Base-by-base conservation (phyloP, 2,797 vertebrate genomes). In the Coccyzus lansbergi region DNA sequence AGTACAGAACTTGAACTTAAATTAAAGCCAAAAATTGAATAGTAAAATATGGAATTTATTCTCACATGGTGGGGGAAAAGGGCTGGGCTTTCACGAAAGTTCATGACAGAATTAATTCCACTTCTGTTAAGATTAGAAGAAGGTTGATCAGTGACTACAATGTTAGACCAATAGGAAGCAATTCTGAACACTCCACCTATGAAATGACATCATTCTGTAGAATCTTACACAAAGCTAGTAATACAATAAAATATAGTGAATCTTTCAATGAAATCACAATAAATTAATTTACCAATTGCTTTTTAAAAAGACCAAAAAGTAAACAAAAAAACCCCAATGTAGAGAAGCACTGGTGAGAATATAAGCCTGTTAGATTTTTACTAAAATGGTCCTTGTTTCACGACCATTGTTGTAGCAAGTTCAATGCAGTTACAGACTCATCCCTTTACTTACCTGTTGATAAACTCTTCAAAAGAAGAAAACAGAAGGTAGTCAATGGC, bases 401-500 rank as follows among this genome's bases (percentile, higher is more conserved):
- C 36, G 44, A 40, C 19, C 53, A 60, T 10, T 68, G 38, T 29
- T 46, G 29, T 46, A 91, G 15, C 18, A 68, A 84, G 25, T 17
- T 64, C 36, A 82, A 1, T 10, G 52, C 83, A 86, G 26, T 36
- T 58, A 56, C 21, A 85, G 72, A 13, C n/a, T 59, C 62, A 25
- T 24, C 42, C 48, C 24, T 88, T 79, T 42, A 69, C 96, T 10
- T 96, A 99, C 99, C 99, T 99, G 76, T 94, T 83, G 68, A 90
- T 94, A 31, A 99, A 97, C 70, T 99, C 98, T 19, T 97, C 98
- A 88, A 98, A 99, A 36, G 98, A 98, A 11, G 98, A 98, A 97
- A 99, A 99, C 25, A 99, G 98, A 96, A 99, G 98, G 97, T 99
- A 99, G 34, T 98, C 98, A 89, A 99, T 99, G 90, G 98, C 99